Base-by-base conservation (phyloP, 2,113 vertebrate species). In the Scatophagus argus region DNA sequence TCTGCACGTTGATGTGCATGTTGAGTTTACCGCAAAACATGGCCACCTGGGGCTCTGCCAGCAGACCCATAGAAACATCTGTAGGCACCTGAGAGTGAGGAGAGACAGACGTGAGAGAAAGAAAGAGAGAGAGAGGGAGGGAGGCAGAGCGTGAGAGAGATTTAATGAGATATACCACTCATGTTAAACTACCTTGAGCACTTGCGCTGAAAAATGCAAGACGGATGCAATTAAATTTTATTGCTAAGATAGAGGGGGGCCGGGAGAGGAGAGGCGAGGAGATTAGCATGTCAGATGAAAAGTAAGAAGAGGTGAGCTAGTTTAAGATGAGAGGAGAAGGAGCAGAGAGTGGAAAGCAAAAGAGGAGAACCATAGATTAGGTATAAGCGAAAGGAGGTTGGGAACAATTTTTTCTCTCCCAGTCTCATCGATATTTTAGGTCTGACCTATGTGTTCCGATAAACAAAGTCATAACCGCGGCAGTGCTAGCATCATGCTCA, bases 1-100 rank as follows among this genome's bases (percentile, higher is more conserved):
- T 99, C 95, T 99, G 98, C 59, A 99, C 96, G 0, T 99, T 98
- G 95, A 99, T 96, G 88, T 99, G 97, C 97, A 99, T 98, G 93
- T 98, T 99, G 91, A 98, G 96, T 81, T 98, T 99, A 59, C 94
- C 95, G 52, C 98, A 99, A 90, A 99, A 99, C 97, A 99, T 99
- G 91, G 98, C 98, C 0, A 99, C 96, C 89, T 99, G 98, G 52
- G 98, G 98, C 88, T 99, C 98, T 0, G 98, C 97, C 91, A 99
- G 87, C 56, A 98, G 87, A 14, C 98, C 97, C n/a, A 95, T 94
- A 0, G 96, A 96, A 77, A 96, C 96, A 44, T 99, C 98, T 52
- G 97, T 96, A 39, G 97, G 97, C 62, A 99, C 96, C 98, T 99
- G 66, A 3, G 0, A 58, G 72, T 3, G 79, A 71, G 16, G 19